These are phyloP conservation scores for Monochamus alternatus DNA, from an alignment of 2,888 invertebrate species.

Conservation along the genomic window DNA sequence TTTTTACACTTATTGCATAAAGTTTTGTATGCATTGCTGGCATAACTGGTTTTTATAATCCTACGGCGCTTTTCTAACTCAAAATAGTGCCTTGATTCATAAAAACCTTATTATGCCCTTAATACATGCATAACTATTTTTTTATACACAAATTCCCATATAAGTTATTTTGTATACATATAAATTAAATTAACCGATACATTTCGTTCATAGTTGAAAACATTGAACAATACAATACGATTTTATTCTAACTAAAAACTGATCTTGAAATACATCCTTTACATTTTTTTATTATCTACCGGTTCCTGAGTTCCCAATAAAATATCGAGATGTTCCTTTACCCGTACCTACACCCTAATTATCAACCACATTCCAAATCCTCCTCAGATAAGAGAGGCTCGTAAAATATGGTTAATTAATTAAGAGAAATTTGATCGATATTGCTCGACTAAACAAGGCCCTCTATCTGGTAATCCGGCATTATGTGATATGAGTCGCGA, in stretches of 20 bases:
- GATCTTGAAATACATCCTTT: background rate
- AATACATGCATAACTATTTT: too few relatives aligned
- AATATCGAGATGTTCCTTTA: background rate
- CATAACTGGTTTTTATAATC: too few relatives aligned
- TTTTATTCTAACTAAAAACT: background rate
- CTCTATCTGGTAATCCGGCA: slow-evolving; percentile 14
- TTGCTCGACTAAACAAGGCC: slow-evolving; percentile 14
- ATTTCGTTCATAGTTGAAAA: too few relatives aligned
- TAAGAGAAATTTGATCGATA: slow-evolving; percentile 31
- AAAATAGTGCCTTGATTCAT: too few relatives aligned
- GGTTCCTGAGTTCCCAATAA: background rate
- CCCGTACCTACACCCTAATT: slow-evolving; percentile 1
- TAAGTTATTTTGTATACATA: too few relatives aligned
- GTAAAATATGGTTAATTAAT: slow-evolving; percentile 23
- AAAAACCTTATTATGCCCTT: too few relatives aligned
- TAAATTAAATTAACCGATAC: too few relatives aligned
- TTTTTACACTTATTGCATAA: too few relatives aligned
- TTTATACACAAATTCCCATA: too few relatives aligned
- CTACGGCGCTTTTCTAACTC: too few relatives aligned
- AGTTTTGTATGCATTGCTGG: too few relatives aligned
- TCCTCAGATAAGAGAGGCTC: background rate
- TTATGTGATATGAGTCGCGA: slow-evolving; percentile 7
- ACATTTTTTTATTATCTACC: background rate
- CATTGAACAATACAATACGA: too few relatives aligned
- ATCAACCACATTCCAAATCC: background rate